Conservation (phyloP, 2,113 vertebrate species). For the Catagonus wagneri region DNA sequence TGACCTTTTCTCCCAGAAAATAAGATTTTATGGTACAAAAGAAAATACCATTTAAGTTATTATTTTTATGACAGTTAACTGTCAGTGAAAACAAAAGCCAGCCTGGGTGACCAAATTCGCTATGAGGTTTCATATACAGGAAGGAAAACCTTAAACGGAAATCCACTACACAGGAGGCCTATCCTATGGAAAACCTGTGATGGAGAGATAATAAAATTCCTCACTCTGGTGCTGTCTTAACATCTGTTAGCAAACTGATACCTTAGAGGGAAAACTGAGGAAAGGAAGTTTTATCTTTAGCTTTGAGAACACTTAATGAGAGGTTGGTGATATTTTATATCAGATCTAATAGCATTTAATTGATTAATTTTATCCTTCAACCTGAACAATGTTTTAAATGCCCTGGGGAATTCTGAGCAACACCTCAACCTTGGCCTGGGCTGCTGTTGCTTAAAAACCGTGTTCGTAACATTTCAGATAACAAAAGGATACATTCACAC, state of each 20-base stretch:
- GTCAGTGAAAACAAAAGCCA: constrained; percentile 1
- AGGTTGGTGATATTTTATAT: constrained; percentile 44
- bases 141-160: neutral
- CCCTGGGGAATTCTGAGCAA: neutral
- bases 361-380: constrained; percentile 34
- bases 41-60: neutral
- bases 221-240: neutral
- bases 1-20: constrained; percentile 29
- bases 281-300: constrained; percentile 36
- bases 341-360: constrained; percentile 14
- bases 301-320: constrained; percentile 38
- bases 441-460: neutral
- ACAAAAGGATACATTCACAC: neutral
- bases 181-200: neutral
- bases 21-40: neutral
- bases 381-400: neutral
- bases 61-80: constrained; percentile 29
- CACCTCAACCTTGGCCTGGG: neutral
- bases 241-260: neutral
- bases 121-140: neutral
- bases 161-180: neutral
- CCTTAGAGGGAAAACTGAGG: constrained; percentile 33
- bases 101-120: neutral
- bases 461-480: neutral
- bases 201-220: neutral